Evolutionary conservation across 2,113 vertebrate species (phyloP), one percentile per base, ranked within the genome.

Genomic region (Hippocampus guttulatus): DNA sequence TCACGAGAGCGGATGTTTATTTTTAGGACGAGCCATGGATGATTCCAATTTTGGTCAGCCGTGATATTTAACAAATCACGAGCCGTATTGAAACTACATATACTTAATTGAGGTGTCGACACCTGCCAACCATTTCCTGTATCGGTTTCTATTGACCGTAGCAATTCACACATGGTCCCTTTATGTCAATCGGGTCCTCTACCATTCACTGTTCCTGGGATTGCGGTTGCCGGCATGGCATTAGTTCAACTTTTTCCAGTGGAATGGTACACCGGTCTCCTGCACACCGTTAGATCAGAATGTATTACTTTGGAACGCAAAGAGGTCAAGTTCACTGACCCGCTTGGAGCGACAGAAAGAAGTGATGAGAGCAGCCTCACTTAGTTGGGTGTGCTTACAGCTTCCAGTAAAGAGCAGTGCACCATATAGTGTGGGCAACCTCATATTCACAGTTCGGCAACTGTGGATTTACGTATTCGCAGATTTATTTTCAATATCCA

Each of bases 161-260:
- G 66, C 49, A 57, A 79, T 55, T 67, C 69, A 64, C 52, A 70
- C 64, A 9, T 45, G 60, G 3, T 21, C 11, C 21, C 52, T n/a
- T n/a, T 0, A 11, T 55, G 21, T 54, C 41, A 23, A 40, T 57
- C 55, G 10, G 60, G 57, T 43, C 52, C 4, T 73, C 69, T 6
- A 49, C 69, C 68, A 38, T 71, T 73, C 52, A 64, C 38, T 20
- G 51, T 69, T 64, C 74, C 20, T 71, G 63, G 75, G 69, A 69
- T 77, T 66, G 77, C 58, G 68, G 69, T 68, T 60, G 61, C 43
- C 67, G 64, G 58, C 43, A 60, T 58, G 69, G 68, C 55, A 68
- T 75, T 68, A 25, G 67, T 27, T 45, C 5, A 38, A 38, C 33
- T 38, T 81, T 88, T 87, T 81, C 85, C 88, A 85, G 60, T 69